A percentile compares a stretch with the other conserved stretches of the same genome.
Evolutionary conservation across 2,797 vertebrate genomes (phyloP).

Genomic region (Falco cherrug): DNA sequence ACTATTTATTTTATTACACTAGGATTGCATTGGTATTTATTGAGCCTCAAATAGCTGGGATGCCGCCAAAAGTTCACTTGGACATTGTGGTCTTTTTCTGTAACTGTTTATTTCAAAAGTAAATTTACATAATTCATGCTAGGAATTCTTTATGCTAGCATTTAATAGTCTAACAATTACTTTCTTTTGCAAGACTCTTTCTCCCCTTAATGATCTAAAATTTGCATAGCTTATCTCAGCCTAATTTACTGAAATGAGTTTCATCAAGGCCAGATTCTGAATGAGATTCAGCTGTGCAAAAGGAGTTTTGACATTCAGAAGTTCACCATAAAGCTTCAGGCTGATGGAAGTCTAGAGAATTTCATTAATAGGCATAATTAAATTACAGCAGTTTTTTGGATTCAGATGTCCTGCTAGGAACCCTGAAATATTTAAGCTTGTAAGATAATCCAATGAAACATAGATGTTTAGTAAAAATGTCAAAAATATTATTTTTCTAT

Average conservation of each 20-base stretch:
- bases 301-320: background rate
- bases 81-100: background rate
- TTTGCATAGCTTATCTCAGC: background rate
- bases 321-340: background rate
- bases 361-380: slow-evolving; percentile 1
- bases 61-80: background rate
- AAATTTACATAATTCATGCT: background rate
- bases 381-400: background rate
- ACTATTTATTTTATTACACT: background rate
- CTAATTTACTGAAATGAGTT: slow-evolving; percentile 5
- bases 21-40: background rate
- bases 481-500: slow-evolving; percentile 49
- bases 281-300: background rate
- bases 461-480: background rate
- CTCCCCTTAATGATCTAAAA: background rate
- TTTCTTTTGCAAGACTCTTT: background rate
- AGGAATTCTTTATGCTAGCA: background rate
- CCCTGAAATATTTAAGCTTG: background rate
- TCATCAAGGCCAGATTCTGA: slow-evolving; percentile 1
- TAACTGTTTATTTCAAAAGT: background rate
- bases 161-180: background rate
- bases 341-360: background rate
- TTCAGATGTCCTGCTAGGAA: background rate
- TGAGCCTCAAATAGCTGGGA: background rate
- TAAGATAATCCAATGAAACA: background rate